Conservation (phyloP, 1,140 invertebrate species). For the Eurosta solidaginis region DNA sequence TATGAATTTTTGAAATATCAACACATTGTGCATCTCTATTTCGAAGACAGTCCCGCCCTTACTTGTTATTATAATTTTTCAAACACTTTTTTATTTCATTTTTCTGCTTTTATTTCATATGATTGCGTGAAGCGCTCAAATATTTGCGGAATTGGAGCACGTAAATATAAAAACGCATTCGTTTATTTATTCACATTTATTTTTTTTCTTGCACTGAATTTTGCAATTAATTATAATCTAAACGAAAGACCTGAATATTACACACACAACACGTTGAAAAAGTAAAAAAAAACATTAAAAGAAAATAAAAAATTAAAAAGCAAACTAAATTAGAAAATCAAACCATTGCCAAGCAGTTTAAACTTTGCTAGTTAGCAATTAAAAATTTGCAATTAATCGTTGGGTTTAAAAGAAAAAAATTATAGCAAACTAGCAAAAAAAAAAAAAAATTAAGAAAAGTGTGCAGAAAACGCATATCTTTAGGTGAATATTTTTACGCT, state of each 20-base stretch:
- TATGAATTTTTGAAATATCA: no score
- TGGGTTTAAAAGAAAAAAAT: neutral
- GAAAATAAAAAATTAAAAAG: neutral
- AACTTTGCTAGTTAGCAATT: neutral
- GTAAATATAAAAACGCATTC: slow-evolving; percentile 23
- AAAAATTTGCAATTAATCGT: slow-evolving; percentile 10
- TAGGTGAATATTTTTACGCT: neutral
- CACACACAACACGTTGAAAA: neutral
- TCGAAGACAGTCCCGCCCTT: no score
- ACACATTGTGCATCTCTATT: no score
- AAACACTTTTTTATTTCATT: neutral
- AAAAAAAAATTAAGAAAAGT: neutral
- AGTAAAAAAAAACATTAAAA: neutral
- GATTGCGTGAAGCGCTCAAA: slow-evolving; percentile 20
- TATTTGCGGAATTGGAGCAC: slow-evolving; percentile 31
- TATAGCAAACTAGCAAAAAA: neutral
- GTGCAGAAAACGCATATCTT: neutral
- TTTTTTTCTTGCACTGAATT: neutral
- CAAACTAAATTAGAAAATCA: no score
- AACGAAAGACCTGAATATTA: neutral
- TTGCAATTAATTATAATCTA: neutral
- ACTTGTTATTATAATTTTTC: neutral
- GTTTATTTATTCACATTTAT: neutral
- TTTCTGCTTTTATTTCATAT: neutral
- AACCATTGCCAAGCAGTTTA: neutral